Conservation (phyloP, 1,140 invertebrate genomes). For the Oryzaephilus surinamensis region DNA sequence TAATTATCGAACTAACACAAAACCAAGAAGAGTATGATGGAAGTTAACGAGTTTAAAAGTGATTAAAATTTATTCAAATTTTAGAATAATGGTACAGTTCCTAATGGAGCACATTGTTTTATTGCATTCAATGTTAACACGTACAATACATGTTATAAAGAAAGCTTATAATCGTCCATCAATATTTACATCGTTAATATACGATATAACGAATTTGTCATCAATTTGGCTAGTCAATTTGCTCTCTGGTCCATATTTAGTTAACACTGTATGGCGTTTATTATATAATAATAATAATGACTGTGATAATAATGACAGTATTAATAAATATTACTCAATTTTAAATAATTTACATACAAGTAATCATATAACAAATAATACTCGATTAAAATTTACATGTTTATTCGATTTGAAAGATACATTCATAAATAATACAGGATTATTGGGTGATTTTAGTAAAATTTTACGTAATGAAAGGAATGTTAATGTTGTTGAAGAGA, state of each 20-base stretch:
- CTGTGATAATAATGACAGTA: constrained; percentile 29
- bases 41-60: constrained; percentile 4
- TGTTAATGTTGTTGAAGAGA: constrained; percentile 9
- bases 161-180: constrained; percentile 42
- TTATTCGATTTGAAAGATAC: too few species aligned
- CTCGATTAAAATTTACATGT: background rate
- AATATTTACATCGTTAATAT: constrained; percentile 45
- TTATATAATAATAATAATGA: constrained; percentile 40
- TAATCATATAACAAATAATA: background rate
- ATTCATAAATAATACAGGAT: background rate
- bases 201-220: constrained; percentile 42
- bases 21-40: constrained; percentile 40
- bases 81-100: constrained; percentile 33
- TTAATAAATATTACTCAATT: too few species aligned
- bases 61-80: background rate
- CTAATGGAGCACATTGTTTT: constrained; percentile 72
- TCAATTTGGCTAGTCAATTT: constrained; percentile 51
- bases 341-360: constrained; percentile 5
- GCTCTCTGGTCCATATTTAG: constrained; percentile 53
- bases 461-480: constrained; percentile 15
- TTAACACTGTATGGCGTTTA: constrained; percentile 56
- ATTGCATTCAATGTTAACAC: constrained; percentile 65
- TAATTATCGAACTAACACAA: constrained; percentile 40
- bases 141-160: constrained; percentile 53
- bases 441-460: constrained; percentile 6